phyloP scores from a whole-genome alignment of 37 sponge, comb jelly and placozoan species.

The Geodia barretti region DNA sequence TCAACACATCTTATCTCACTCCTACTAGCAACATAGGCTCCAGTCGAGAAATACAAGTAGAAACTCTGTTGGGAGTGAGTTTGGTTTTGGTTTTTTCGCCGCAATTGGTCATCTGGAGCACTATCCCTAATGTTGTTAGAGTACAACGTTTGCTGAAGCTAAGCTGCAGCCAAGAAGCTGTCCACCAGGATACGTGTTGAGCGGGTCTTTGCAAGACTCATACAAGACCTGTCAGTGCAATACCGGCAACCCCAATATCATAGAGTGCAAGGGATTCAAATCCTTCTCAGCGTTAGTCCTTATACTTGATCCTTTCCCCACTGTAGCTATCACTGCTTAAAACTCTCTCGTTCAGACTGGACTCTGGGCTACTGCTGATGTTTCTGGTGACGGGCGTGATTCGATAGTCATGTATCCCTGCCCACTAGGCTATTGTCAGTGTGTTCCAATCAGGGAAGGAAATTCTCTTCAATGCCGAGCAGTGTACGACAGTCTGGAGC shows the following conservation, averaged over 20 bases:
- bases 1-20: background rate
- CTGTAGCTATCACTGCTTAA: no score
- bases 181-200: conserved; percentile 34
- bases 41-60: no score
- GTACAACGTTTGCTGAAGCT: no score
- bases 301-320: no score
- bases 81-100: no score
- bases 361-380: background rate
- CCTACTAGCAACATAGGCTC: background rate
- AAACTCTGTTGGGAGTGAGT: no score
- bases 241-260: conserved; percentile 8
- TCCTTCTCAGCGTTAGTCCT: no score
- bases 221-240: conserved; percentile 19
- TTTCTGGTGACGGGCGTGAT: background rate
- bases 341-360: background rate
- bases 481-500: background rate
- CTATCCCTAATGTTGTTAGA: background rate
- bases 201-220: background rate
- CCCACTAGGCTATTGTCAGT: conserved; percentile 57
- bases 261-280: conserved; percentile 27
- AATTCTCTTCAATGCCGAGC: background rate
- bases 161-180: no score
- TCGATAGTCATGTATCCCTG: conserved; percentile 34
- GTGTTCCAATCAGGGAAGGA: background rate
- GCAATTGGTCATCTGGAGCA: no score